Conservation (phyloP, 2,113 vertebrate species). For the Crotophaga sulcirostris region DNA sequence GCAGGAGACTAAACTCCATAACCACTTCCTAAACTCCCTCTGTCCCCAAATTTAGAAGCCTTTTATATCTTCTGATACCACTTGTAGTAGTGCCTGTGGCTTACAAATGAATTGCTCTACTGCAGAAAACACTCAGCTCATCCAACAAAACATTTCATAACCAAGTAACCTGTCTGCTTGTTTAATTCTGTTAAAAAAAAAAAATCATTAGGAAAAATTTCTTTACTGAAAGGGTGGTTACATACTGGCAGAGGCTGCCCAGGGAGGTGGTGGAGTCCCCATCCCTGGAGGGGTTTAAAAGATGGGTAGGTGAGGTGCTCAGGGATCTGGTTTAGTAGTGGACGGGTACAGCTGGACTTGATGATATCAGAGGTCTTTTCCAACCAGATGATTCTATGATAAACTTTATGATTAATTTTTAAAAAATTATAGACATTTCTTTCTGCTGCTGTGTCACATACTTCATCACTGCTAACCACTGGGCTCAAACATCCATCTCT, state of each 20-base stretch:
- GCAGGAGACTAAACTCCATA: background rate
- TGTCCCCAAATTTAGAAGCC: background rate
- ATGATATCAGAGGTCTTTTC: too few relatives aligned
- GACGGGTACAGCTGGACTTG: too few relatives aligned
- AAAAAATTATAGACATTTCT: background rate
- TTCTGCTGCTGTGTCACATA: background rate
- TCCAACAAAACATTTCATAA: conserved; percentile 33
- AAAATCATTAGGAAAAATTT: too few relatives aligned
- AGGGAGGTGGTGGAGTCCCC: too few relatives aligned
- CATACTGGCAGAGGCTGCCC: too few relatives aligned
- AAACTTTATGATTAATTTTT: too few relatives aligned
- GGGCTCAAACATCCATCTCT: background rate
- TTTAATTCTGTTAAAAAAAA: conserved; percentile 37
- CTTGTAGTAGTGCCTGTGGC: conserved; percentile 28
- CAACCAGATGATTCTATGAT: too few relatives aligned
- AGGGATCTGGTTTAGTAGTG: too few relatives aligned
- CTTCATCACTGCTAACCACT: background rate
- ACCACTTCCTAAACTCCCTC: background rate
- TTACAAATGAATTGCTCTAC: conserved; percentile 11
- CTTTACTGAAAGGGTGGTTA: too few relatives aligned
- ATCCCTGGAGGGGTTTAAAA: too few relatives aligned
- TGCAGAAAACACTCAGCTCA: conserved; percentile 36
- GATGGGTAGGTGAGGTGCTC: too few relatives aligned
- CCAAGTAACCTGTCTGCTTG: conserved; percentile 45
- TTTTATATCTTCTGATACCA: background rate